These are phyloP conservation scores for Palaemon carinicauda DNA, from an alignment of 1,140 invertebrate genomes.

Conservation along the genomic window DNA sequence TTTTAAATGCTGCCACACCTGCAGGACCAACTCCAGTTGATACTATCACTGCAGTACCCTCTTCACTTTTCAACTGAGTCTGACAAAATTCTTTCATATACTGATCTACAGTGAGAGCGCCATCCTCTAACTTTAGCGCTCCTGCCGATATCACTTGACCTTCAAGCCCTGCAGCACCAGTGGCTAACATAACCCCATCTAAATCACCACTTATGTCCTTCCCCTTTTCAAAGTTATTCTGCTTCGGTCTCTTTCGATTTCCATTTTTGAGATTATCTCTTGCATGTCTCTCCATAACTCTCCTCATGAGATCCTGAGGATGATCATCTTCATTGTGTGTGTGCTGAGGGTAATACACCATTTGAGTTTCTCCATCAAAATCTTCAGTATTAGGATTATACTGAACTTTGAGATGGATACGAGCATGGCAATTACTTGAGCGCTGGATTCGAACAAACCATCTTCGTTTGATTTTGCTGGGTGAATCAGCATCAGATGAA, in stretches of 20 bases:
- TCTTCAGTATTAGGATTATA: constrained; percentile 48
- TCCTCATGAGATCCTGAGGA: constrained; percentile 40
- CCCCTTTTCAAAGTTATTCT: neutral
- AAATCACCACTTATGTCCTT: neutral
- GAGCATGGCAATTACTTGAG: constrained; percentile 57
- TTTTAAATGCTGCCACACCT: neutral
- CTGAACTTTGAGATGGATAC: constrained; percentile 57
- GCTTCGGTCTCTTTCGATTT: constrained; percentile 35
- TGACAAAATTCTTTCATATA: constrained; percentile 54
- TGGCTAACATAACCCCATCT: neutral
- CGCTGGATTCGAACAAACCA: constrained; percentile 52
- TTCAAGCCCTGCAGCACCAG: neutral
- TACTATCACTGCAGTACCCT: neutral
- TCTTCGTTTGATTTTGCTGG: constrained; percentile 33
- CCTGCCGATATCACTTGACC: neutral
- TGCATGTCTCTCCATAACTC: constrained; percentile 42
- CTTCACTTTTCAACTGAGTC: constrained; percentile 29
- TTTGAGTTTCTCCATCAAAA: constrained; percentile 50
- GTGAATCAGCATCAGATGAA: constrained; percentile 11
- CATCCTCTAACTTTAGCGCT: constrained; percentile 18
- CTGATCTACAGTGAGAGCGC: constrained; percentile 37
- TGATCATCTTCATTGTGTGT: constrained; percentile 49
- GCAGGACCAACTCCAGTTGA: neutral
- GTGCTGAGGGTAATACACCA: constrained; percentile 59
- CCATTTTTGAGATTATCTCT: constrained; percentile 39